Evolutionary conservation across 2,797 vertebrate species (phyloP), one percentile per base, ranked within the genome.

Genomic region (Lacerta viridis): DNA sequence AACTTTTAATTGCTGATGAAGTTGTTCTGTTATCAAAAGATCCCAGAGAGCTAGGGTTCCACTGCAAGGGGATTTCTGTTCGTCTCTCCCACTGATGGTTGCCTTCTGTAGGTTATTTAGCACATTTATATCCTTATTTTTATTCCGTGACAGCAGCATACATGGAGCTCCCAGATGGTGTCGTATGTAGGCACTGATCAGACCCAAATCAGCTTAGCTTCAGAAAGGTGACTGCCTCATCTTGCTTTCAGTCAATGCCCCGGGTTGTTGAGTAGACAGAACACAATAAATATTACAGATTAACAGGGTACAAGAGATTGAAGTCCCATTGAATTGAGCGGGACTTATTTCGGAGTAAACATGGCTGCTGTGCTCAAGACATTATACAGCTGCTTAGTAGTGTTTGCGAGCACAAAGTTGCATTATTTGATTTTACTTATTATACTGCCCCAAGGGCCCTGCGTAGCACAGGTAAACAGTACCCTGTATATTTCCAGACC

Each of bases 401-500:
- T 41, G 9, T 59, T n/a, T 46, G n/a, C 33, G 78, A 78, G 41
- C 80, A 75, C 81, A 82, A 82, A 20, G 39, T 76, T 88, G 59
- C 39, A 41, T 17, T 69, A 78, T 78, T 55, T 41, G 74, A 10
- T n/a, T 33, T 77, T 79, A 79, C 59, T 86, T 84, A 55, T n/a
- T 59, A 71, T 33, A 15, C 75, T 78, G 43, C 87, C 87, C 74
- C 78, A 66, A 84, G 61, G 80, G 23, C 80, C 74, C 27, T 36
- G 23, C 33, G 17, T 36, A 71, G 5, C 64, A 46, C 23, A 17
- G 41, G 43, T 71, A 33, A 69, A 59, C 33, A 39, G 87, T 85
- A 91, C 87, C 18, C 84, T 87, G 50, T 85, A 85, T 90, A 90
- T 93, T 90, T 80, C 76, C 85, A 27, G 55, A 90, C 79, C 75